These are phyloP conservation scores for Dryobates pubescens DNA, from an alignment of 2,797 vertebrate species.

Conservation along the genomic window DNA sequence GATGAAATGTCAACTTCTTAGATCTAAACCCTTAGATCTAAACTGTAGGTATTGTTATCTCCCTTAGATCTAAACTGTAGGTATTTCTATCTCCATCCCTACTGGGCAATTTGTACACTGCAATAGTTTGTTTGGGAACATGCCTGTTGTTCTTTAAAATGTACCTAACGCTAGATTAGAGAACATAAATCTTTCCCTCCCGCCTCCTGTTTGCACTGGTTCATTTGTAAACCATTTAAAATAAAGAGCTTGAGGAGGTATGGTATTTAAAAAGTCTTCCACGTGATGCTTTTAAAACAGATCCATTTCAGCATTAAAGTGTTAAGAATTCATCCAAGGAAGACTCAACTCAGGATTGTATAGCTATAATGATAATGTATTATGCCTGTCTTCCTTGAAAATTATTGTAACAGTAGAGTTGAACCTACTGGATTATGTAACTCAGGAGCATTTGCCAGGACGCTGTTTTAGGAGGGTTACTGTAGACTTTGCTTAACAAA, in stretches of 20 bases:
- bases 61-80: slow-evolving; percentile 40
- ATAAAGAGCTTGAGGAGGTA: slow-evolving; percentile 70
- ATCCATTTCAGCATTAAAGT: slow-evolving; percentile 78
- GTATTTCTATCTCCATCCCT: slow-evolving; percentile 69
- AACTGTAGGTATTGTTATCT: slow-evolving; percentile 66
- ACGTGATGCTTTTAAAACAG: slow-evolving; percentile 77
- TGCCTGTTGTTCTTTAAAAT: slow-evolving; percentile 76
- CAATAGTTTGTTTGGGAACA: slow-evolving; percentile 77
- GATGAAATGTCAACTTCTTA: slow-evolving; percentile 67
- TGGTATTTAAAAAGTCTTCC: slow-evolving; percentile 77
- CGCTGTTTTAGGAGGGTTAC: slow-evolving; percentile 57
- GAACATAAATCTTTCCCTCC: neutral
- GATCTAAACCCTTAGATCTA: slow-evolving; percentile 36
- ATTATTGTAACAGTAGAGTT: slow-evolving; percentile 67
- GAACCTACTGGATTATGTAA: slow-evolving; percentile 74
- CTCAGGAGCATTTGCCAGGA: slow-evolving; percentile 72
- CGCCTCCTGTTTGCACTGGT: slow-evolving; percentile 49
- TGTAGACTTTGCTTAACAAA: slow-evolving; percentile 68
- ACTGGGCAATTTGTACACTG: slow-evolving; percentile 75
- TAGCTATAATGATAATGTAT: slow-evolving; percentile 74
- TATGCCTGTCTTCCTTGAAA: slow-evolving; percentile 72
- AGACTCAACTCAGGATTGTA: slow-evolving; percentile 70
- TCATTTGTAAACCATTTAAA: slow-evolving; percentile 77
- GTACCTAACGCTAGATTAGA: slow-evolving; percentile 74
- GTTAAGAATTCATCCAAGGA: slow-evolving; percentile 77